Conservation (phyloP, 2,113 vertebrate species). For the Cyprinodon tularosa region DNA sequence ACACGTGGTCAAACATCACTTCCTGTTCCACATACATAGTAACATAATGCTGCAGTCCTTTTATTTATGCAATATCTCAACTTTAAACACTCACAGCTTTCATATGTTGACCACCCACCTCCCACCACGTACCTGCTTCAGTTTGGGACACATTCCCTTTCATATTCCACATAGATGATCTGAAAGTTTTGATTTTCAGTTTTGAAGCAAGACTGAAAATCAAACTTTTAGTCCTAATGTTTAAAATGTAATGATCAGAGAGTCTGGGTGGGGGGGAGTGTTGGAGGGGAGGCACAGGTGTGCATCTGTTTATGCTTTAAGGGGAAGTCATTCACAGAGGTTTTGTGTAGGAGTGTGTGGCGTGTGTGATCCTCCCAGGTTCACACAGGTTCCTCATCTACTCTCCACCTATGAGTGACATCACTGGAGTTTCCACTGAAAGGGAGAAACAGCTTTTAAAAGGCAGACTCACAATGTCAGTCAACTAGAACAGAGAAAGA, state of each 20-base stretch:
- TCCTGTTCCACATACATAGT: not conserved
- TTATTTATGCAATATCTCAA: no score
- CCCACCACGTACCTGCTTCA: no score
- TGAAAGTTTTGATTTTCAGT: not conserved
- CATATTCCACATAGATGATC: no score
- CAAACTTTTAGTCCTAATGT: not conserved
- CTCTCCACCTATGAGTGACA: conserved; percentile 63
- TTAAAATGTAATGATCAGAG: not conserved
- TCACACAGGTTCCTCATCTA: conserved; percentile 32
- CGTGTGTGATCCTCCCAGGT: conserved; percentile 22
- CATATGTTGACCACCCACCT: no score
- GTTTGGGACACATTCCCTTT: not conserved
- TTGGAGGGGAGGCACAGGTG: conserved; percentile 3
- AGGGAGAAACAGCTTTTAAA: conserved; percentile 27
- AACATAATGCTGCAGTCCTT: not conserved
- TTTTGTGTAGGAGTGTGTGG: conserved; percentile 38
- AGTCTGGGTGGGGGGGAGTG: not conserved
- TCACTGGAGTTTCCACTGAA: conserved; percentile 77
- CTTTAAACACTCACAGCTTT: no score
- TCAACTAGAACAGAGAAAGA: not conserved
- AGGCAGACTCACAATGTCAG: conserved; percentile 5
- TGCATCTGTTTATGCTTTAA: conserved; percentile 6
- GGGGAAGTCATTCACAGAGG: conserved; percentile 18
- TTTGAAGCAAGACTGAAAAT: not conserved
- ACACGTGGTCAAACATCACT: no score